Base-by-base conservation (phyloP, 92 coral and sea anemone species). In the Isaurus tuberculatus region DNA sequence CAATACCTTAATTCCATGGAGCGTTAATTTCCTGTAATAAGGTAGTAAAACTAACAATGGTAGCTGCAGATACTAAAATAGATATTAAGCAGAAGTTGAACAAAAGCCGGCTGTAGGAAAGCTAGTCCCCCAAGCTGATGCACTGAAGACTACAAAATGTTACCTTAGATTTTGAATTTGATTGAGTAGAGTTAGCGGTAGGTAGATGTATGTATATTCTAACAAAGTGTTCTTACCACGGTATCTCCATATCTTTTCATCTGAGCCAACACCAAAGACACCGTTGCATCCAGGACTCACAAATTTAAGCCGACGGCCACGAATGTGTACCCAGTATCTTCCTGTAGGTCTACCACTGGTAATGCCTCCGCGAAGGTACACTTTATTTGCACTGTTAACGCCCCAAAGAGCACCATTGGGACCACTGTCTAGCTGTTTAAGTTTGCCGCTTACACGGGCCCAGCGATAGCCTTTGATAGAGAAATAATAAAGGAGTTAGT, bases 391-490 rank as follows among this genome's bases (percentile, higher is more conserved):
- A 61, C 65, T 80, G 53, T 64, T 86, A 51, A 86, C 86, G 17
- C 90, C 90, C 70, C 90, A 86, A 14, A 80, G 69, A 13, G 70
- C 65, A 4, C 90, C 90, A n/a, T 64, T 48, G 0, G 86, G 86
- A 19, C 90, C 90, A 19, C 86, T 70, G 42, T 86, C 86, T 1
- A 86, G 73, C 26, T 86, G 86, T 20, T 60, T 80, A 13, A 86
- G 78, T 9, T 46, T 49, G 19, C 81, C 81, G 13, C 30, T 51
- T 53, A 75, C 20, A 25, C 27, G 67, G 5, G 8, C 27, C 81
- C 81, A 75, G 5, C 68, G 68, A 31, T 61, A 53, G 29, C 81
- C 81, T 75, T 40, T 2, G 13, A 2, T 0, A 14, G 22, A 71
- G 3, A 20, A 5, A 53, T 53, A 17, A 9, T 20, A 53, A 1